Percentiles rank a stretch among this genome's conserved stretches.
Evolutionary conservation across 2,888 invertebrate species (phyloP).

Genomic region (Tortricodes alternella): DNA sequence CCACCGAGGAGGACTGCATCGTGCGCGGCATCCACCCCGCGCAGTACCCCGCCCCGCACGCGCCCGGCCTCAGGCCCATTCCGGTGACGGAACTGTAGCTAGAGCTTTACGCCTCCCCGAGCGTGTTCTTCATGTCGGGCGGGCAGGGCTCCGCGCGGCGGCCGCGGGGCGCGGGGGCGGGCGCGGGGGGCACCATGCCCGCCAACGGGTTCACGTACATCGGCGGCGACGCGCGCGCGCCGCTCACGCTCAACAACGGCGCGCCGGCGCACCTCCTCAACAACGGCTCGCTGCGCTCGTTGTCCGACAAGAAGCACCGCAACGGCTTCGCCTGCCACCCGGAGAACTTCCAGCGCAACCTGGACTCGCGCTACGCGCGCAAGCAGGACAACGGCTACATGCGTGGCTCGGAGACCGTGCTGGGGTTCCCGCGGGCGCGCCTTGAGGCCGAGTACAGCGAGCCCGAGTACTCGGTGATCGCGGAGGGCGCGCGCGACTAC

Average conservation of each 20-base stretch:
- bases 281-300: constrained; percentile 77
- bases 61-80: constrained; percentile 85
- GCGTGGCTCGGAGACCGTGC: constrained; percentile 72
- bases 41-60: constrained; percentile 79
- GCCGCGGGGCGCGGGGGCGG: constrained; percentile 59
- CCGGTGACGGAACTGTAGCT: constrained; percentile 97
- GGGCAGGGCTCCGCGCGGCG: constrained; percentile 79
- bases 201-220: constrained; percentile 90
- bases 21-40: constrained; percentile 85
- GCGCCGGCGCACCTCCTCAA: constrained; percentile 77
- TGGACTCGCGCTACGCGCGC: constrained; percentile 74
- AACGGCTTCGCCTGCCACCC: constrained; percentile 74
- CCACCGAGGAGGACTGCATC: constrained; percentile 91
- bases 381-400: constrained; percentile 80
- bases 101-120: constrained; percentile 96
- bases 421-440: constrained; percentile 64
- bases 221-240: constrained; percentile 84
- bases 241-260: constrained; percentile 78
- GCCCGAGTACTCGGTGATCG: constrained; percentile 79
- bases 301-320: constrained; percentile 76
- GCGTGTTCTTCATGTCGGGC: constrained; percentile 89
- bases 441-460: constrained; percentile 70
- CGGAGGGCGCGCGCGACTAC: constrained; percentile 69
- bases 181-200: constrained; percentile 84
- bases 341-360: constrained; percentile 78